These are phyloP conservation scores for Dinomys branickii DNA, from an alignment of 2,113 vertebrate genomes.

Conservation along the genomic window DNA sequence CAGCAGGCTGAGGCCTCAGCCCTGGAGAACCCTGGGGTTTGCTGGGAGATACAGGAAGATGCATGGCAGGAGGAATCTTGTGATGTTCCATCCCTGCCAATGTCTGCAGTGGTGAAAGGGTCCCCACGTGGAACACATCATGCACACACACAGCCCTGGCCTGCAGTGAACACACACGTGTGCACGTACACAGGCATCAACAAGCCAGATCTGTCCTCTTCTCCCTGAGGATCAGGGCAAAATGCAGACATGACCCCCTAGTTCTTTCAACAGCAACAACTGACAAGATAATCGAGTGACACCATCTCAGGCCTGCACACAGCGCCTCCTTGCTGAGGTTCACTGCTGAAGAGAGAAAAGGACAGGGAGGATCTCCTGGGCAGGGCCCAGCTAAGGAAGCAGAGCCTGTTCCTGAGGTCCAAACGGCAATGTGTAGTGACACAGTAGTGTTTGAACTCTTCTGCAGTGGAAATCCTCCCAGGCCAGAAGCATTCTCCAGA, in stretches of 20 bases:
- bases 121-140: not conserved
- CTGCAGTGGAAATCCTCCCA: not conserved
- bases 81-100: not conserved
- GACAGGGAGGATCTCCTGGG: not conserved
- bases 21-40: not conserved
- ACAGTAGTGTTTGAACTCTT: not conserved
- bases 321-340: not conserved
- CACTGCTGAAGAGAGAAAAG: not conserved
- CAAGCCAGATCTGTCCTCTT: not conserved
- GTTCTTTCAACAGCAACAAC: not conserved
- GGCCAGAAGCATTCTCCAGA: constrained; percentile 11
- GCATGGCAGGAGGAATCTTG: not conserved
- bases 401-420: not conserved
- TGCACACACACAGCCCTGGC: not conserved
- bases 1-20: not conserved
- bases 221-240: not conserved
- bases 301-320: not conserved
- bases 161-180: not conserved
- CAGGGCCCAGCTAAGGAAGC: not conserved
- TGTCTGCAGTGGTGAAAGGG: not conserved
- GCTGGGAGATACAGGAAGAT: not conserved
- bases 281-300: not conserved
- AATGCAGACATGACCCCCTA: not conserved
- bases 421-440: not conserved
- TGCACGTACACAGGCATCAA: not conserved